Base-by-base conservation (phyloP, 1,140 invertebrate species). In the Metopolophium dirhodum region DNA sequence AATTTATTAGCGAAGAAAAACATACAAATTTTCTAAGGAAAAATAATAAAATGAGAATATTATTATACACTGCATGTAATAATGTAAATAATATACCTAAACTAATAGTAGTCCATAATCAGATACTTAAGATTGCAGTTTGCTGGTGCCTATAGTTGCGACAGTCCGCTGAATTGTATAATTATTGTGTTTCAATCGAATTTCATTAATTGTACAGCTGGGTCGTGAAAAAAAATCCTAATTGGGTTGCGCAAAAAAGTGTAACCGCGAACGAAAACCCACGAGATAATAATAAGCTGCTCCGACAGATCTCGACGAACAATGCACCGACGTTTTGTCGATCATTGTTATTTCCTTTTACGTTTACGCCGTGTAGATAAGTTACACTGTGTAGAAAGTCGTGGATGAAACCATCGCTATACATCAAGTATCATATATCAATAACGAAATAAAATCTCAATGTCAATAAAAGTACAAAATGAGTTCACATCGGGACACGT, bases 391-490 rank as follows among this genome's bases (percentile, higher is more conserved):
- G 14, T 89, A 89, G 87, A 89, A 89, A 89, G 87, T 89, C n/a
- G 3, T 1, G n/a, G n/a, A 37, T 2, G 30, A 89, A 89, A 89
- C 45, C 30, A 51, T 88, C 86, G 30, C 11, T 51, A 47, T 47
- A 47, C 23, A 86, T 47, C 61, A 77, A 77, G 37, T 86, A 47
- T 41, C 41, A 86, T 47, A 86, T 86, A 86, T 47, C 37, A 86
- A 86, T 86, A 47, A 86, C 49, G 37, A 86, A 86, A 86, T 41
- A 41, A 89, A 89, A 89, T 89, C n/a, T 89, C n/a, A 89, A 89
- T 89, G 87, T 89, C 87, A 89, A 89, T 35, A 35, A 41, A 51
- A 88, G 20, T 51, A 51, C n/a, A 89, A 35, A 89, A 89, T 35
- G 49, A 54, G 87, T 89, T 54, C 47, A 35, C 49, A 23, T 51